Conservation (phyloP, 64 coral and sea anemone species). For the Pachyseris speciosa region DNA sequence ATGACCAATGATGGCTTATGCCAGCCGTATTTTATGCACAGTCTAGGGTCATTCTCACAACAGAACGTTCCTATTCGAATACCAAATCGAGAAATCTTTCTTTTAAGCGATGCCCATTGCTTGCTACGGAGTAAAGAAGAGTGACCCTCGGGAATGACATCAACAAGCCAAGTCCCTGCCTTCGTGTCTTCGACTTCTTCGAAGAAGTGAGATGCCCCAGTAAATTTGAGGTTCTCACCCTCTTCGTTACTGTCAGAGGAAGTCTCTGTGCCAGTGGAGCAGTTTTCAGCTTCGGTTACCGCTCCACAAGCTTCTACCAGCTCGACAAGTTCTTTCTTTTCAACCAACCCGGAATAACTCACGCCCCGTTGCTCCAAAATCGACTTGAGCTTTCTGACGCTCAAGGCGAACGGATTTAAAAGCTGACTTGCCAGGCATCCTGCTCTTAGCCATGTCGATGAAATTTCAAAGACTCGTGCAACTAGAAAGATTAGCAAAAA, state of each 20-base stretch:
- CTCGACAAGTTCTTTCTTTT: conserved; percentile 93
- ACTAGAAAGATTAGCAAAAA: conserved; percentile 89
- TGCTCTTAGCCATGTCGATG: conserved; percentile 92
- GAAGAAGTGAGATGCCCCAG: conserved; percentile 94
- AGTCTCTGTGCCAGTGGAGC: conserved; percentile 36
- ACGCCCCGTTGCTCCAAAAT: conserved; percentile 95
- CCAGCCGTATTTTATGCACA: conserved; percentile 88
- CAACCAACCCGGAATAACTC: conserved; percentile 91
- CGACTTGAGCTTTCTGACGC: conserved; percentile 91
- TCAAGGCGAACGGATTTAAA: conserved; percentile 92
- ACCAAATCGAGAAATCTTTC: conserved; percentile 90
- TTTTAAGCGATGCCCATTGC: conserved; percentile 78
- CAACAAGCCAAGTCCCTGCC: conserved; percentile 95
- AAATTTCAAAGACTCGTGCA: conserved; percentile 85
- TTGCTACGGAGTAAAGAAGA: conserved; percentile 60
- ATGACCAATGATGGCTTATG: conserved; percentile 69
- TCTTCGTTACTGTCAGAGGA: conserved; percentile 56
- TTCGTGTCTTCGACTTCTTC: conserved; percentile 99
- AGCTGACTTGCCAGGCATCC: conserved; percentile 88
- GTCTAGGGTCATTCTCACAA: conserved; percentile 83
- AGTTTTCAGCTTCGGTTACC: conserved; percentile 76
- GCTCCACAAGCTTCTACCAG: conserved; percentile 90
- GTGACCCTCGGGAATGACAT: conserved; percentile 74
- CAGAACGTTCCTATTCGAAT: conserved; percentile 93
- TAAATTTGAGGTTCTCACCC: conserved; percentile 61